These are phyloP conservation scores for Drosophila ercepeae DNA, from an alignment of 1,140 invertebrate species.

Conservation along the genomic window DNA sequence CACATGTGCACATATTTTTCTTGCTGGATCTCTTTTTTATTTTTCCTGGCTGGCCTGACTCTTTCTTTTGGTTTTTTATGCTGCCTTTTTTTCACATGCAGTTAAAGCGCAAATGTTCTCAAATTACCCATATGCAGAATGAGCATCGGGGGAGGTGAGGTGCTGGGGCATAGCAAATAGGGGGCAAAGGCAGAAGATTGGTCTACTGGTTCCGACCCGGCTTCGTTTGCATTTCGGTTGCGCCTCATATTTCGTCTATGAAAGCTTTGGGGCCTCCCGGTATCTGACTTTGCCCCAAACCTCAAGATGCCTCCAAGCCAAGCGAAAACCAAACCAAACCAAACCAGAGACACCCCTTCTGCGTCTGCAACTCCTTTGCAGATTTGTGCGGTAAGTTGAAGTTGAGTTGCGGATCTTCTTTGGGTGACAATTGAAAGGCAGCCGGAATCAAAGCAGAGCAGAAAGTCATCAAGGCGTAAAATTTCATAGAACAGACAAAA, in stretches of 20 bases:
- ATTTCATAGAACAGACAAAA: conserved; percentile 49
- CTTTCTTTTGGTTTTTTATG: conserved; percentile 22
- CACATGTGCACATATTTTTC: conserved; percentile 66
- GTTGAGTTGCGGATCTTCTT: conserved; percentile 47
- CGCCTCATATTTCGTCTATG: conserved; percentile 79
- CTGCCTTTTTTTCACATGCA: conserved; percentile 62
- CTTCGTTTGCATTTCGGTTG: conserved; percentile 74
- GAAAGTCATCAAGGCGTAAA: conserved; percentile 48
- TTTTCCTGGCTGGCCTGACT: conserved; percentile 25
- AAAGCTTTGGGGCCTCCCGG: conserved; percentile 33
- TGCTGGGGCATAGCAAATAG: conserved; percentile 1
- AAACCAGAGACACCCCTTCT: not conserved
- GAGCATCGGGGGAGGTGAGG: conserved; percentile 4
- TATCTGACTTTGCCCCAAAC: conserved; percentile 41
- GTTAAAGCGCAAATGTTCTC: conserved; percentile 80
- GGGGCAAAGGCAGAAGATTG: conserved; percentile 45
- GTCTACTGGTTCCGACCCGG: conserved; percentile 50
- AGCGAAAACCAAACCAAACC: too few species aligned
- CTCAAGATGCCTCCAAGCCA: conserved; percentile 58
- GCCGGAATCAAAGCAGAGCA: conserved; percentile 36
- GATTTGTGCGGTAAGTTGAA: conserved; percentile 66
- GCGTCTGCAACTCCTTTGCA: conserved; percentile 9
- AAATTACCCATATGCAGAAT: conserved; percentile 77
- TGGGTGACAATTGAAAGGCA: conserved; percentile 67
- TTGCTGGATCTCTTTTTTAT: conserved; percentile 39